phyloP scores from a whole-genome alignment of 2,797 vertebrate species.

The Pangasius sanitwongsei region DNA sequence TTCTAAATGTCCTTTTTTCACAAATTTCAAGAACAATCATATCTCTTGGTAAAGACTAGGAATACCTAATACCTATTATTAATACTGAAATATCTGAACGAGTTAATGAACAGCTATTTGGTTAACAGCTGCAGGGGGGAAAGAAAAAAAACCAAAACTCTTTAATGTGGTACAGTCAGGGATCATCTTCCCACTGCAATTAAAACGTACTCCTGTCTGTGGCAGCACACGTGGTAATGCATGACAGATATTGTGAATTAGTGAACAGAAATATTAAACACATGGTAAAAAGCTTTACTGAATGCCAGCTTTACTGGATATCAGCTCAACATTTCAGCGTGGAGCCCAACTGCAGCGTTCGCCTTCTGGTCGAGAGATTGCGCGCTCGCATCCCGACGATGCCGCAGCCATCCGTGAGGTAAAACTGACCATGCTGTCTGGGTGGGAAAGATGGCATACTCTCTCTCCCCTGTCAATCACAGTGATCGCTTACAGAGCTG shows the following conservation, averaged over 20 bases:
- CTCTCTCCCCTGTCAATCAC: background rate
- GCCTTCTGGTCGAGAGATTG: background rate
- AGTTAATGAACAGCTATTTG: background rate
- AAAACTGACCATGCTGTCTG: background rate
- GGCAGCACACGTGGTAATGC: background rate
- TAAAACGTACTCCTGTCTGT: background rate
- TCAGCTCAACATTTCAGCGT: background rate
- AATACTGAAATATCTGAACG: background rate
- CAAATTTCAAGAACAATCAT: no score
- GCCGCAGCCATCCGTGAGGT: background rate
- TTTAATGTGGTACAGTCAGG: background rate
- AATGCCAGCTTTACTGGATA: background rate
- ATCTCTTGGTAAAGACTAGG: background rate
- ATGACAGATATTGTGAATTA: background rate
- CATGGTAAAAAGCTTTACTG: background rate
- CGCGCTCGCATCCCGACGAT: background rate
- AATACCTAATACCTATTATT: background rate
- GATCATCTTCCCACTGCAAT: background rate
- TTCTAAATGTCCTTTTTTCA: background rate
- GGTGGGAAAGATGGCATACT: background rate
- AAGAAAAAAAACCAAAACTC: no score
- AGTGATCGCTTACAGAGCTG: background rate
- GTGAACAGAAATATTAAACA: background rate
- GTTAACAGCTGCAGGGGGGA: background rate
- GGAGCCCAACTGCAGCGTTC: background rate